Base-by-base conservation (phyloP, 2,888 invertebrate genomes). In the Phengaris alcon region DNA sequence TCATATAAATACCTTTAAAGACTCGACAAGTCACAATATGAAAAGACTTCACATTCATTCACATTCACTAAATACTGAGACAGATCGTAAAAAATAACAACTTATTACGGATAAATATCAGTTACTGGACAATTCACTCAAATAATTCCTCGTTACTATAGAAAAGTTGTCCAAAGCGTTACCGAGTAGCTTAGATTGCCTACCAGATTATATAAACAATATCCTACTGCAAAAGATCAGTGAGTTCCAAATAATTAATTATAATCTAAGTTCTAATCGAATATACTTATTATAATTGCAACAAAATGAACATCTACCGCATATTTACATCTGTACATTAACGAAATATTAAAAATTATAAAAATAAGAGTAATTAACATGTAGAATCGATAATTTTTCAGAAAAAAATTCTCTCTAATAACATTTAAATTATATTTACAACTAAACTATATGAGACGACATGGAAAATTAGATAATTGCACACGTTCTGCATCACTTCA, bases 1-100 rank as follows among this genome's bases (percentile, higher is more conserved):
- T 90, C 89, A 92, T 92, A 92, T 89, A 92, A 93, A 93, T 93
- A 92, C 88, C 92, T 90, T 90, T 90, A 90, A 91, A 92, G 91
- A 91, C 89, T 89, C 87, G 87, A 90, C 88, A 90, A 89, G 89
- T 92, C 91, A 89, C 90, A 91, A 89, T 91, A 91, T 89, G 90
- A 90, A 91, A 91, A 90, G 88, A 90, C 85, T 88, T 86, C 22
- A 84, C 83, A 87, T 87, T 85, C 86, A 84, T 89, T 88, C 88
- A 89, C 88, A 87, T 90, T 86, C 86, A 88, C 87, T 88, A 89
- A 88, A 90, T 87, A 90, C 88, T 88, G 87, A 86, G 87, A 87
- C 87, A 85, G 84, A 84, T 87, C 87, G 87, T 89, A 89, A 86
- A 90, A 90, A 90, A 87, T 85, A 90, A 92, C 90, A 91, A 92